Percentiles rank a stretch among this genome's conserved stretches.
Conservation (phyloP, 2,113 vertebrate genomes). For the Cephalopterus ornatus region DNA sequence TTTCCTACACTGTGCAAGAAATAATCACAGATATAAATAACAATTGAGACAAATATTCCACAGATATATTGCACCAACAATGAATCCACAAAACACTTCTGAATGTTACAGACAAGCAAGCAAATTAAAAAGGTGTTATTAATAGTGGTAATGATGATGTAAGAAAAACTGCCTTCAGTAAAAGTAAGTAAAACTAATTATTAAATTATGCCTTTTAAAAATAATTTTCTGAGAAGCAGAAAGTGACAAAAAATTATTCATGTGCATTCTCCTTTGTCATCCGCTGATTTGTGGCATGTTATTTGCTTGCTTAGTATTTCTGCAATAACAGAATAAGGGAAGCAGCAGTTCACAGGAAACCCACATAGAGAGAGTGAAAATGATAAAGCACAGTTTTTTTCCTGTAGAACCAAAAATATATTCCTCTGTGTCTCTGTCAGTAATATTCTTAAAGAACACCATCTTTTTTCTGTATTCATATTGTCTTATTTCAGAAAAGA, state of each 20-base stretch:
- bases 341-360: neutral
- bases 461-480: neutral
- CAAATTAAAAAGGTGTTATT: neutral
- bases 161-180: neutral
- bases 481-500: neutral
- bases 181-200: neutral
- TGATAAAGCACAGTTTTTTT: neutral
- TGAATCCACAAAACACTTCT: neutral
- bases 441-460: neutral
- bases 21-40: neutral
- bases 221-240: neutral
- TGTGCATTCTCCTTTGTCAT: neutral
- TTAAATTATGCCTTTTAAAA: neutral
- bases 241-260: neutral
- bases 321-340: neutral
- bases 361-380: neutral
- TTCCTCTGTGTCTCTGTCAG: neutral
- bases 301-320: neutral
- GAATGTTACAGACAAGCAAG: neutral
- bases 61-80: neutral
- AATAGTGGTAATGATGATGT: neutral
- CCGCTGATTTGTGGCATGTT: neutral
- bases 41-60: neutral
- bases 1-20: neutral
- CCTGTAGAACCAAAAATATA: neutral